These are phyloP conservation scores for Sialis lutaria DNA, from an alignment of 2,888 invertebrate species.

Conservation along the genomic window DNA sequence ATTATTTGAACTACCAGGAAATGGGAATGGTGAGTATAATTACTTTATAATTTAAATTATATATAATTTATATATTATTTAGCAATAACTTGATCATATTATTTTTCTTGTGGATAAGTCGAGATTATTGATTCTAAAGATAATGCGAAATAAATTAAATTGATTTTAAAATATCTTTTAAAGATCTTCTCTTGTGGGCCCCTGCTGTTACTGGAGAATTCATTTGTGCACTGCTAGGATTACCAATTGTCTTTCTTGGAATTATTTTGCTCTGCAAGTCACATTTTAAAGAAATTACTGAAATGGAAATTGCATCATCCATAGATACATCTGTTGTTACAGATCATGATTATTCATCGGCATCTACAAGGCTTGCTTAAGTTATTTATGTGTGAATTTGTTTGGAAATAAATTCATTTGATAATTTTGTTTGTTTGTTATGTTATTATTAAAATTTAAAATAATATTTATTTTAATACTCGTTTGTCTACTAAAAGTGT, in stretches of 20 bases:
- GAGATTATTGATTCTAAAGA: too few species aligned
- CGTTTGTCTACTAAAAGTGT: background rate
- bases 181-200: slow-evolving; percentile 31
- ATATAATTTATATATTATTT: background rate
- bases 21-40: slow-evolving; percentile 18
- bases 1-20: slow-evolving; percentile 28
- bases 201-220: slow-evolving; percentile 41
- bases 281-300: slow-evolving; percentile 27
- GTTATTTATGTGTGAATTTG: too few species aligned
- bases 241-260: slow-evolving; percentile 36
- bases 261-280: slow-evolving; percentile 31
- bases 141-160: too few species aligned
- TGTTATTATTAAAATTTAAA: background rate
- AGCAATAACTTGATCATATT: background rate
- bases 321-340: background rate
- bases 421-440: background rate
- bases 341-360: slow-evolving; percentile 4
- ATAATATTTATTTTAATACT: background rate
- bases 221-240: slow-evolving; percentile 37
- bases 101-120: too few species aligned
- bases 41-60: background rate
- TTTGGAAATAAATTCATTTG: too few species aligned
- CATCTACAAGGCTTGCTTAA: slow-evolving; percentile 5
- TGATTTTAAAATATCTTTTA: slow-evolving; percentile 1
- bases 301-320: background rate